Percentiles rank a stretch among this genome's conserved stretches.
Conservation (phyloP, 2,888 invertebrate genomes). For the Zaprionus bogoriensis region DNA sequence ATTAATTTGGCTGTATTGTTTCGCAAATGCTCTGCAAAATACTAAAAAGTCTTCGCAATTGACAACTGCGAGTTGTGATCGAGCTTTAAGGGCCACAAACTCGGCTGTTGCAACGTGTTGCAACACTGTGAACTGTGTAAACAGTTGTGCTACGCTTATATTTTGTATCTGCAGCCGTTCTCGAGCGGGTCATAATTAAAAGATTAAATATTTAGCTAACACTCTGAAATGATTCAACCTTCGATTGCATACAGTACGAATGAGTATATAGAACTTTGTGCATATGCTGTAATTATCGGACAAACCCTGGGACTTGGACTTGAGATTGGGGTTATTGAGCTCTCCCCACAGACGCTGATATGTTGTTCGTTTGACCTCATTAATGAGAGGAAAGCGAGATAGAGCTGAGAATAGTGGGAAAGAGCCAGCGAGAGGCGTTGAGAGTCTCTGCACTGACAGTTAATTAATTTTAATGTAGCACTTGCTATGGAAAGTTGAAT, state of each 20-base stretch:
- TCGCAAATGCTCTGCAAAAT: too few species aligned
- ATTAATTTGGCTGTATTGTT: too few species aligned
- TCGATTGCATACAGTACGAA: constrained; percentile 5
- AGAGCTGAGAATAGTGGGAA: background rate
- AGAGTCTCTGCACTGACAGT: constrained; percentile 7
- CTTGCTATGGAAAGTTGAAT: background rate
- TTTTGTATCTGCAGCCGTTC: too few species aligned
- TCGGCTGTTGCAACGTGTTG: too few species aligned
- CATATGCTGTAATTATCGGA: constrained; percentile 27
- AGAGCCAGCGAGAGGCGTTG: background rate
- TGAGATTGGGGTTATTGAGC: constrained; percentile 44
- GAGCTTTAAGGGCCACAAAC: too few species aligned
- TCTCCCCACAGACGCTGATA: constrained; percentile 28
- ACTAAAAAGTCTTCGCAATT: too few species aligned
- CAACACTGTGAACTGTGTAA: constrained; percentile 13
- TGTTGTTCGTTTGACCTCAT: constrained; percentile 42
- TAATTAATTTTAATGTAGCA: constrained; percentile 41
- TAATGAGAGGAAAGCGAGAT: constrained; percentile 10
- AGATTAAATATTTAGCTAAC: constrained; percentile 34
- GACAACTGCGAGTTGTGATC: too few species aligned
- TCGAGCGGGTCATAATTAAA: constrained; percentile 23
- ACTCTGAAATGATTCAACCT: constrained; percentile 43
- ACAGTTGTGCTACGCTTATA: background rate
- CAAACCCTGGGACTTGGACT: constrained; percentile 20
- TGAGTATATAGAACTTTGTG: background rate